Base-by-base conservation (phyloP, 2,113 vertebrate genomes). In the Noturus placidus region DNA sequence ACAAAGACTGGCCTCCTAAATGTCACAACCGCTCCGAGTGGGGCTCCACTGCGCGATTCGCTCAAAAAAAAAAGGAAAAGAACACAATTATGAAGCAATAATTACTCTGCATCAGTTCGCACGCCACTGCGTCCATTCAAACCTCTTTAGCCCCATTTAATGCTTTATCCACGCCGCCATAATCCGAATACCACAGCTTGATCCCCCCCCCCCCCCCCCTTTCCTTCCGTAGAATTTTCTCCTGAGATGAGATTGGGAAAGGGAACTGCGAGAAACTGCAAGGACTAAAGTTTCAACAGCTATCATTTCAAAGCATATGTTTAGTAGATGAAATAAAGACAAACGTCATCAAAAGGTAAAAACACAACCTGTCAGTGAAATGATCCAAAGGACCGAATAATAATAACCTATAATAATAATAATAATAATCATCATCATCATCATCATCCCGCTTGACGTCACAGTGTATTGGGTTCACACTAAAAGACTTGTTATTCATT, bases 1-100 rank as follows among this genome's bases (percentile, higher is more conserved):
- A 97, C 97, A 98, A 97, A 97, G 95, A 94, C 94, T 90, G 94
- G 95, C 94, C 95, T 97, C 96, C 94, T 95, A 95, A 96, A 96
- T 97, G 97, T 97, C 96, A 97, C 95, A 95, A 95, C 94, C 95
- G 91, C 94, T 93, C 93, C 95, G 93, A 94, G 95, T 95, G 93
- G 93, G 93, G 91, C 93, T 93, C 92, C 86, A 82, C 91, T 90
- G 92, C 91, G 91, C 93, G 84, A 94, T 91, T 91, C 91, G 86
- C 90, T 87, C 88, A 84, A 92, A 94, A 91, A 92, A 94, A 91
- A 93, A 90, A 87, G 88, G 6, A 91, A 92, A 94, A 94, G 94
- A 95, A 94, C 94, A 95, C 95, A 95, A 96, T 96, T 96, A 95
- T 95, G 95, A 95, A 95, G 95, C 94, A 95, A 95, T 96, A 95